Evolutionary conservation across 2,888 invertebrate genomes (phyloP).

Genomic region (Lepidochrysops patricia): DNA sequence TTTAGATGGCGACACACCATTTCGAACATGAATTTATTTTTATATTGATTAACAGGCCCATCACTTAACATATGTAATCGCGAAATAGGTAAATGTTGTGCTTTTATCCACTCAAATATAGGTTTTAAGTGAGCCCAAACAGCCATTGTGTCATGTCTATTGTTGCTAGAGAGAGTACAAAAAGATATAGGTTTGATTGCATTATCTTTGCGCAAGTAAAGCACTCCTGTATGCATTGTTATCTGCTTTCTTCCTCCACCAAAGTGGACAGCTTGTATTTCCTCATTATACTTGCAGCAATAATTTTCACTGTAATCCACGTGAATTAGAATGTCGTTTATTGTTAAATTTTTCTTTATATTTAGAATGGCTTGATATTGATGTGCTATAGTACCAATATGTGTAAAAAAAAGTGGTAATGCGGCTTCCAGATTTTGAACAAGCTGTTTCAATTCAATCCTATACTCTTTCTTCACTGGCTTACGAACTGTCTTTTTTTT

Average conservation of each 20-base stretch:
- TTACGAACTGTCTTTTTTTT: constrained; percentile 13
- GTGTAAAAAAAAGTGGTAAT: too few relatives aligned
- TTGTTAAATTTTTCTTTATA: constrained; percentile 13
- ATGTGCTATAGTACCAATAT: constrained; percentile 20
- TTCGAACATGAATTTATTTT: too few relatives aligned
- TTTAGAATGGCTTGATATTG: constrained; percentile 20
- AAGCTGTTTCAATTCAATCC: constrained; percentile 13
- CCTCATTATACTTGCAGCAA: constrained; percentile 12
- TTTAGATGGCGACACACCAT: too few relatives aligned
- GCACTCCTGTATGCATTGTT: constrained; percentile 20
- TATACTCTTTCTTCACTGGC: constrained; percentile 22
- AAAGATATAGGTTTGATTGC: not conserved
- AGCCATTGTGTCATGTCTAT: not conserved
- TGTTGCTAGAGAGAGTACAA: not conserved
- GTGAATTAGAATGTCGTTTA: constrained; percentile 9
- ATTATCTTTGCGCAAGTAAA: constrained; percentile 2
- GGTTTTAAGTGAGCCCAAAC: too few relatives aligned
- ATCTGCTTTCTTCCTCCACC: constrained; percentile 20
- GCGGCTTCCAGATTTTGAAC: too few relatives aligned
- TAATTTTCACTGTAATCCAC: constrained; percentile 19
- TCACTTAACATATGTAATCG: too few relatives aligned
- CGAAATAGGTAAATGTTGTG: too few relatives aligned
- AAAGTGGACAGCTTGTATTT: constrained; percentile 21
- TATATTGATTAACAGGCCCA: too few relatives aligned
- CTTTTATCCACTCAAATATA: too few relatives aligned